Percentiles rank a stretch among this genome's conserved stretches.
These are phyloP conservation scores for Venusia cambrica DNA, from an alignment of 2,888 invertebrate species.

Conservation along the genomic window DNA sequence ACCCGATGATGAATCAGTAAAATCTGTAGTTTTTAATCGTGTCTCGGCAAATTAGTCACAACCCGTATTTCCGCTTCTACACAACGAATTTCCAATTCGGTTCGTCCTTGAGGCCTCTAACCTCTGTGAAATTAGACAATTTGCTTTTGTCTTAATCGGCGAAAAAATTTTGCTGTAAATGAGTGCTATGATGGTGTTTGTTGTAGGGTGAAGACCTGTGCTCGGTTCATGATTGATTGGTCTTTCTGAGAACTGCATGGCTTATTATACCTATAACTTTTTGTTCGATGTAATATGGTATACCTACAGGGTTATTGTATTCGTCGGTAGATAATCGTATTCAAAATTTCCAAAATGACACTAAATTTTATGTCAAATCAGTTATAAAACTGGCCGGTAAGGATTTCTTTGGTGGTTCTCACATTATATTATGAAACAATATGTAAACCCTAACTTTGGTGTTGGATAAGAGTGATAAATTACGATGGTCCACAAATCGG, in stretches of 20 bases:
- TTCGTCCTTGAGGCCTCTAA: conserved; percentile 37
- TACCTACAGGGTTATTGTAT: too few relatives aligned
- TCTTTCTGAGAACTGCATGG: conserved; percentile 4
- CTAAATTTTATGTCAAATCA: too few relatives aligned
- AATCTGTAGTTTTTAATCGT: conserved; percentile 31
- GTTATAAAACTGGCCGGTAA: too few relatives aligned
- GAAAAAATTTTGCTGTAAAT: conserved; percentile 17
- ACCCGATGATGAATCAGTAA: conserved; percentile 28
- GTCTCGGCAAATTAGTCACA: conserved; percentile 39
- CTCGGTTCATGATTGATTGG: conserved; percentile 6
- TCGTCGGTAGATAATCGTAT: too few relatives aligned
- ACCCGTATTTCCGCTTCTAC: conserved; percentile 42
- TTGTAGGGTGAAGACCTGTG: conserved; percentile 20
- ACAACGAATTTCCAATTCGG: conserved; percentile 32
- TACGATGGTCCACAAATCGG: too few relatives aligned
- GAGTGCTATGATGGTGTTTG: conserved; percentile 14
- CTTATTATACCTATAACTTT: not conserved
- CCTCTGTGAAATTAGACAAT: conserved; percentile 42
- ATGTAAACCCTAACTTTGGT: too few relatives aligned
- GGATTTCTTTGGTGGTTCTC: too few relatives aligned
- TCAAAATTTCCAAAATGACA: too few relatives aligned
- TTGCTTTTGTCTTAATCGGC: conserved; percentile 28
- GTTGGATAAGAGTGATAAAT: too few relatives aligned
- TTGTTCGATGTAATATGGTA: conserved; percentile 2
- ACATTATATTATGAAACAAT: too few relatives aligned